Conservation (phyloP, 2,888 invertebrate species). For the Venusia cambrica region DNA sequence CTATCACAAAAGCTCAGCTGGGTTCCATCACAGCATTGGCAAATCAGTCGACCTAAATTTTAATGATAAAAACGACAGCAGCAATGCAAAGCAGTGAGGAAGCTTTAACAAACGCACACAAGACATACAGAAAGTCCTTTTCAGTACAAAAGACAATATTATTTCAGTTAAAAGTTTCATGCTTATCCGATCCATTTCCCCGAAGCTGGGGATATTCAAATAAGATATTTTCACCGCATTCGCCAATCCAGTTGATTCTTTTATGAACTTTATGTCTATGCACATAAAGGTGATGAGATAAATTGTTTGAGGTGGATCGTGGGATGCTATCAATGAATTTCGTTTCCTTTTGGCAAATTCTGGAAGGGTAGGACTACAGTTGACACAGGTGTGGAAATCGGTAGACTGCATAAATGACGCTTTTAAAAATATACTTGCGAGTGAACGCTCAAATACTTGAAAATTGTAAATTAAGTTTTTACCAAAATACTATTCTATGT, state of each 20-base stretch:
- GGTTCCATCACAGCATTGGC: too few species aligned
- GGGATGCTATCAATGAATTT: conserved; percentile 34
- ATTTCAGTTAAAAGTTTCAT: conserved; percentile 67
- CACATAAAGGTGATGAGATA: conserved; percentile 41
- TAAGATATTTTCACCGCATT: conserved; percentile 55
- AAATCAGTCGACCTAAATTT: too few species aligned
- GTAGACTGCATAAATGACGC: conserved; percentile 17
- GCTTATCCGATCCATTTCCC: conserved; percentile 61
- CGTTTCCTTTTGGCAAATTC: conserved; percentile 37
- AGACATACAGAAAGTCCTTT: conserved; percentile 34
- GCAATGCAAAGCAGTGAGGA: conserved; percentile 21
- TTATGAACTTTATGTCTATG: conserved; percentile 47
- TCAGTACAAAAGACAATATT: conserved; percentile 59
- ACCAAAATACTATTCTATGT: too few species aligned
- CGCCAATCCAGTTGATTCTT: conserved; percentile 41
- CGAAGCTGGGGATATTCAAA: conserved; percentile 57
- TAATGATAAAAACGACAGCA: conserved; percentile 2
- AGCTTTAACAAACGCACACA: conserved; percentile 31
- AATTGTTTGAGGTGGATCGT: conserved; percentile 13
- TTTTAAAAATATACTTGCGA: too few species aligned
- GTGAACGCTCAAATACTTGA: too few species aligned
- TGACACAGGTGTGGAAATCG: conserved; percentile 36
- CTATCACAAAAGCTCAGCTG: conserved; percentile 3
- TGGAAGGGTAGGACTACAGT: conserved; percentile 21
- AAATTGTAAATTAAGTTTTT: too few species aligned